phyloP scores from a whole-genome alignment of 2,113 vertebrate genomes.

The Cranoglanis bouderius region DNA sequence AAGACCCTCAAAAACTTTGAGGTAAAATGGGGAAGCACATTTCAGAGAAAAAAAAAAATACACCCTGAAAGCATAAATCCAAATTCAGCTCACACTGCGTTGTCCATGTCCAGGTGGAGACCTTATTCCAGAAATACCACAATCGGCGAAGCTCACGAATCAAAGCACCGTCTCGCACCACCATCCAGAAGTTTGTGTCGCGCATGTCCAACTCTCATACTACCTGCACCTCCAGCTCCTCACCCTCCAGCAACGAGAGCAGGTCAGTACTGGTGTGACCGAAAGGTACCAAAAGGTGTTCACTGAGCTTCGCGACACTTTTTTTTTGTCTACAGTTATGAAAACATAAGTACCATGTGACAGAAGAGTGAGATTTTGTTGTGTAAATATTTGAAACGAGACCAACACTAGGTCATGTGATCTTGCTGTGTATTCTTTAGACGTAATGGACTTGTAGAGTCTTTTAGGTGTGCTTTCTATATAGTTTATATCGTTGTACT shows the following conservation, averaged over 20 bases:
- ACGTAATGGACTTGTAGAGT: not conserved
- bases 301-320: not conserved
- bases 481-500: not conserved
- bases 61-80: not conserved
- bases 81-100: not conserved
- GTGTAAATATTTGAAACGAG: not conserved
- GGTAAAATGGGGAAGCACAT: conserved; percentile 64
- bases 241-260: conserved; percentile 87
- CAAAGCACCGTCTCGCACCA: conserved; percentile 91
- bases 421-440: not conserved
- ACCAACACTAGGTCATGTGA: no score
- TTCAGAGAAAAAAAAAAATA: not conserved
- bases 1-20: conserved; percentile 91
- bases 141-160: conserved; percentile 89
- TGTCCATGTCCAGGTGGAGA: conserved; percentile 79
- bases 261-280: conserved; percentile 69
- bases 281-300: not conserved
- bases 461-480: not conserved
- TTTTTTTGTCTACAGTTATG: not conserved
- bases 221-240: conserved; percentile 82
- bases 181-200: conserved; percentile 93
- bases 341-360: not conserved
- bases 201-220: conserved; percentile 91
- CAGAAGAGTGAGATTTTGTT: not conserved
- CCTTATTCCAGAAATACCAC: conserved; percentile 93